Conservation (phyloP, 2,888 invertebrate genomes). For the Pediacus dermestoides region DNA sequence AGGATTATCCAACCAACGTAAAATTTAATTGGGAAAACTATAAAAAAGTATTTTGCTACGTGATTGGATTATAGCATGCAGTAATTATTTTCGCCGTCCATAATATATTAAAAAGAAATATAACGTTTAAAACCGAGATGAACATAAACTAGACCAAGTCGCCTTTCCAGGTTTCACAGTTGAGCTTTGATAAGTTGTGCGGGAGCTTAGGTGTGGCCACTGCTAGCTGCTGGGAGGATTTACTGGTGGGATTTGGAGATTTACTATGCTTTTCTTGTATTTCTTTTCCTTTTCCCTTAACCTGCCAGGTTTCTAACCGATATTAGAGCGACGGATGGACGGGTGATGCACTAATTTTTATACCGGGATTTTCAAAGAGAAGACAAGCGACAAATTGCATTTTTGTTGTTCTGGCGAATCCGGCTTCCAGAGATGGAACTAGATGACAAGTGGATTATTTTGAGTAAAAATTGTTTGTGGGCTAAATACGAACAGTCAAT, state of each 20-base stretch:
- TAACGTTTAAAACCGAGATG: slow-evolving; percentile 1
- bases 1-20: too few species aligned
- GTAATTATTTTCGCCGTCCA: too few species aligned
- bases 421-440: not conserved
- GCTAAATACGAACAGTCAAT: too few species aligned
- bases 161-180: slow-evolving; percentile 11
- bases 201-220: slow-evolving; percentile 38
- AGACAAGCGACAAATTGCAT: slow-evolving; percentile 22
- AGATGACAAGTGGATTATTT: not conserved
- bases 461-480: too few species aligned
- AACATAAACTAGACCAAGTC: slow-evolving; percentile 1
- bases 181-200: slow-evolving; percentile 40
- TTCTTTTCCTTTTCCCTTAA: slow-evolving; percentile 24
- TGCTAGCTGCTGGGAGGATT: slow-evolving; percentile 36
- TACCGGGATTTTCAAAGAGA: slow-evolving; percentile 18
- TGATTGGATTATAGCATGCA: too few species aligned
- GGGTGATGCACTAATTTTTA: slow-evolving; percentile 24
- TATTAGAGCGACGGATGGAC: slow-evolving; percentile 23
- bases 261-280: slow-evolving; percentile 38
- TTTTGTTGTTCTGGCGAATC: slow-evolving; percentile 7
- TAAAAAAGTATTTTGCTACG: too few species aligned
- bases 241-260: slow-evolving; percentile 39
- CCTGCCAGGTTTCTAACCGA: slow-evolving; percentile 24
- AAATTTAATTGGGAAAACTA: too few species aligned
- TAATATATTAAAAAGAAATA: too few species aligned